Evolutionary conservation across 2,888 invertebrate species (phyloP).

Genomic region (Cheilosia variabilis): DNA sequence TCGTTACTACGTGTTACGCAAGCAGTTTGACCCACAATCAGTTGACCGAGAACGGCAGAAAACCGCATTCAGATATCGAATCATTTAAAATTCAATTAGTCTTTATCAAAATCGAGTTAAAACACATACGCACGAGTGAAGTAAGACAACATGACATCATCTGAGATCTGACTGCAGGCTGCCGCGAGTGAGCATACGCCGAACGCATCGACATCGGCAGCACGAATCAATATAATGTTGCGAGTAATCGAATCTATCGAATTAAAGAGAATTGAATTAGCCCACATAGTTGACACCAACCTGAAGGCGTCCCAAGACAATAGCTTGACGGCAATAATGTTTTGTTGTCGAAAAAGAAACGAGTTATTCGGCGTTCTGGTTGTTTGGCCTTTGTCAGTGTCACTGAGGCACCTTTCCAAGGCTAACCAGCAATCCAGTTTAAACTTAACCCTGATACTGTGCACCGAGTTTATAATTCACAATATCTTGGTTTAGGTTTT

Average conservation of each 20-base stretch:
- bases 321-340: background rate
- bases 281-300: slow-evolving; percentile 60
- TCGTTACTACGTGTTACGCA: slow-evolving; percentile 46
- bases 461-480: background rate
- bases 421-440: slow-evolving; percentile 32
- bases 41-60: slow-evolving; percentile 58
- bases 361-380: background rate
- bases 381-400: background rate
- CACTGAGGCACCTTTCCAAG: slow-evolving; percentile 16
- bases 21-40: slow-evolving; percentile 64
- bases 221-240: slow-evolving; percentile 52
- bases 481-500: background rate
- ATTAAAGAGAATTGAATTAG: slow-evolving; percentile 65
- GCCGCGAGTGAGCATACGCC: slow-evolving; percentile 21
- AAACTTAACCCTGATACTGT: slow-evolving; percentile 12
- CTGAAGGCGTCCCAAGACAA: background rate
- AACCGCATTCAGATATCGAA: slow-evolving; percentile 59
- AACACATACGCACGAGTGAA: background rate
- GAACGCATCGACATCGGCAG: slow-evolving; percentile 42
- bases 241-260: slow-evolving; percentile 54
- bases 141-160: slow-evolving; percentile 60
- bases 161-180: slow-evolving; percentile 16
- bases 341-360: slow-evolving; percentile 3
- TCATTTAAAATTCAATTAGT: slow-evolving; percentile 70
- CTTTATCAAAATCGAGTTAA: slow-evolving; percentile 67